Evolutionary conservation across 2,797 vertebrate species (phyloP).

Genomic region (Microctenopoma lineatum): DNA sequence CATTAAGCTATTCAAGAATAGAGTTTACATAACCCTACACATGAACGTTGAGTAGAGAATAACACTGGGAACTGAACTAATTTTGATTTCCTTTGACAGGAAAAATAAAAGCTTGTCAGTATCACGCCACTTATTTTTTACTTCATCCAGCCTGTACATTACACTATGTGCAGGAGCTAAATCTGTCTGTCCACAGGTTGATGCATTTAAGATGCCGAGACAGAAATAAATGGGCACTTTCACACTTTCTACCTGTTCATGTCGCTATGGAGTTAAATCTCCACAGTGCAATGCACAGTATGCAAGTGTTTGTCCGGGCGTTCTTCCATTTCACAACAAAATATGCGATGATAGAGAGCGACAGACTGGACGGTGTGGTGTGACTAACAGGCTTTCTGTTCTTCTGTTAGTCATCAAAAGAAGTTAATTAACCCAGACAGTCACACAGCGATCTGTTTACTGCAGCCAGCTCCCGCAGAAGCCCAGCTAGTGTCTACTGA

Average conservation of each 20-base stretch:
- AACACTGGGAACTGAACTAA: constrained; percentile 36
- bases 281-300: background rate
- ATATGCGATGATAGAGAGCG: constrained; percentile 14
- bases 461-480: constrained; percentile 22
- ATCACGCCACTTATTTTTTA: constrained; percentile 17
- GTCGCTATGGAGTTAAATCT: background rate
- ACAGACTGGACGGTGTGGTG: constrained; percentile 24
- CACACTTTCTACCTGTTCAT: constrained; percentile 20
- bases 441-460: constrained; percentile 53
- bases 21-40: constrained; percentile 12
- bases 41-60: constrained; percentile 20
- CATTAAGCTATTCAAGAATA: constrained; percentile 12
- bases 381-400: constrained; percentile 51
- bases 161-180: background rate
- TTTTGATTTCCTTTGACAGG: constrained; percentile 46
- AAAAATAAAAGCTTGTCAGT: constrained; percentile 21
- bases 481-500: constrained; percentile 42
- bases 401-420: constrained; percentile 50
- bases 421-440: constrained; percentile 43
- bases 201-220: background rate
- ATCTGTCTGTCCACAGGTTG: background rate
- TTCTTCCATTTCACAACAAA: constrained; percentile 30
- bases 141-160: background rate
- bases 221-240: background rate
- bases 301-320: background rate